Evolutionary conservation across 2,797 vertebrate species (phyloP).

Genomic region (Lemur catta): DNA sequence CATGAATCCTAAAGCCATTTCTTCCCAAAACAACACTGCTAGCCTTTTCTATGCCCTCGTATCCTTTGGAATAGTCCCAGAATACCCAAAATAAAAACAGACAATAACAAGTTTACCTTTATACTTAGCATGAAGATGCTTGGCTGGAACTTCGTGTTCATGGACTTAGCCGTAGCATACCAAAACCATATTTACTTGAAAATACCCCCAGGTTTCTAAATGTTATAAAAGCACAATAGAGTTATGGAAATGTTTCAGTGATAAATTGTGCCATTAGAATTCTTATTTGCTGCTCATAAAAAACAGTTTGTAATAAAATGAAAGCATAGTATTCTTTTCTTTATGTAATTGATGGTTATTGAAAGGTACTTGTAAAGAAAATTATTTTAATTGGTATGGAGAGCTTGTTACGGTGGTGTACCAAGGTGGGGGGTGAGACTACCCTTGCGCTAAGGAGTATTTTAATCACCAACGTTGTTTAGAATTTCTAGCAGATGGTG

Average conservation of each 20-base stretch:
- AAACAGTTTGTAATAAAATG: slow-evolving; percentile 32
- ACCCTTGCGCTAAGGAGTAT: neutral
- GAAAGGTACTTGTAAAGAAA: slow-evolving; percentile 27
- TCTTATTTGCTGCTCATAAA: slow-evolving; percentile 32
- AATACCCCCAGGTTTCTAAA: neutral
- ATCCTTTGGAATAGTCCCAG: slow-evolving; percentile 19
- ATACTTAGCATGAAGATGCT: neutral
- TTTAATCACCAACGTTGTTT: neutral
- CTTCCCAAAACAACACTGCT: neutral
- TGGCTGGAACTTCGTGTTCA: neutral
- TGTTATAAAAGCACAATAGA: neutral
- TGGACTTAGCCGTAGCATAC: neutral
- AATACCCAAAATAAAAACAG: slow-evolving; percentile 30
- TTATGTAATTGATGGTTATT: slow-evolving; percentile 34
- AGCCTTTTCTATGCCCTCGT: neutral
- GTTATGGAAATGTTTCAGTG: neutral
- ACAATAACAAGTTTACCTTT: neutral
- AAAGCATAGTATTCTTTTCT: slow-evolving; percentile 15
- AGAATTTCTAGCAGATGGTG: slow-evolving; percentile 32
- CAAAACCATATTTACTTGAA: neutral
- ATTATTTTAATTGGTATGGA: neutral
- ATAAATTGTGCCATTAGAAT: neutral
- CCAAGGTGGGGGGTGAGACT: neutral
- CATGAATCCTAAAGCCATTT: slow-evolving; percentile 6
- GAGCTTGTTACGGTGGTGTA: neutral